Evolutionary conservation across 2,888 invertebrate genomes (phyloP), one percentile per base, ranked within the genome.

Genomic region (Diarsia dahlii): DNA sequence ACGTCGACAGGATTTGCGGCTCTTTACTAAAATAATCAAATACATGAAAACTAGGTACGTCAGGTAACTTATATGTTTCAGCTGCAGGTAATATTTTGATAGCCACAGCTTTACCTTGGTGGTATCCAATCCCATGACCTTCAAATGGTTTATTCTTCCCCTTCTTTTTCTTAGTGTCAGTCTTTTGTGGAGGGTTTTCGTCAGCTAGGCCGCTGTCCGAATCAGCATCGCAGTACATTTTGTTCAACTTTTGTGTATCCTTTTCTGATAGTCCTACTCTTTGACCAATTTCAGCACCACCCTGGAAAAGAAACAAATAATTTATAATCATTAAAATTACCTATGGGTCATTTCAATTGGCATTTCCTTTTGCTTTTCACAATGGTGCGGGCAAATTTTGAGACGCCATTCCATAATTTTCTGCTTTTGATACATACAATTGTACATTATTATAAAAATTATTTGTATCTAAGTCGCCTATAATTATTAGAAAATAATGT

Each of bases 161-260:
- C 50, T 80, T 92, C 79, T 94, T 93, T 86, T 92, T 93, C 82
- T 92, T 92, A 18, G 73, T 90, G 12, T 76, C 76, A n/a, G 89
- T 78, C 77, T 91, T 91, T 60, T 85, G 76, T 13, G 81, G 71
- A 50, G 66, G 39, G 18, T 79, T 87, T 52, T 90, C 92, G 23
- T 92, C 92, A 46, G 90, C 92, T 71, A 92, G 87, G 54, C 84
- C 85, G 58, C n/a, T 71, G n/a, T 93, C 92, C 13, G 92, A 92
- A 80, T 94, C 94, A 10, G 93, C 91, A 68, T 96, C 95, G 78
- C 96, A 96, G 87, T 97, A 97, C 97, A 97, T 97, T 88, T 94
- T 95, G 81, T 97, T 97, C 18, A 97, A 90, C 90, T 97, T 97
- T 81, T 94, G 89, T 10, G 95, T 91, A 80, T 97, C 97, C 84